These are phyloP conservation scores for Ochropleura plecta DNA, from an alignment of 2,888 invertebrate species.

Conservation along the genomic window DNA sequence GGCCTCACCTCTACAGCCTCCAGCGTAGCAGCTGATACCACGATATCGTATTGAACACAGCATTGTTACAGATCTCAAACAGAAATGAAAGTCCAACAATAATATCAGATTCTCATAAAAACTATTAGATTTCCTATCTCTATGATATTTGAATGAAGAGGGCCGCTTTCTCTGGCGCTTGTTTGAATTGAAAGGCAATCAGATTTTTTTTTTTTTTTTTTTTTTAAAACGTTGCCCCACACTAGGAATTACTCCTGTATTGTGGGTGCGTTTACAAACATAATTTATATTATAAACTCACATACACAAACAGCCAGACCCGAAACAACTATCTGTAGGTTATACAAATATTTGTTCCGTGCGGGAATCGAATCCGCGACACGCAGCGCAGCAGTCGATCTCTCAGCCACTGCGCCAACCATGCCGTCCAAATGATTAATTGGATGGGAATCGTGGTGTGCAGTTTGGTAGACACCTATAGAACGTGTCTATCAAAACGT, in stretches of 20 bases:
- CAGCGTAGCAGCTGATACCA: constrained; percentile 60
- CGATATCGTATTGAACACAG: constrained; percentile 61
- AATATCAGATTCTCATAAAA: constrained; percentile 61
- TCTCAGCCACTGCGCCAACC: too few species aligned
- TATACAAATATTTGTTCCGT: too few species aligned
- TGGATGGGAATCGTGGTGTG: constrained; percentile 10
- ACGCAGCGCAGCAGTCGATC: too few species aligned
- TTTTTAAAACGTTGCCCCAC: too few species aligned
- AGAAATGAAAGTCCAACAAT: constrained; percentile 66
- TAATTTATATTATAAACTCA: too few species aligned
- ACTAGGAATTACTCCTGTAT: too few species aligned
- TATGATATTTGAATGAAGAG: constrained; percentile 58
- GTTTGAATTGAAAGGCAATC: constrained; percentile 42
- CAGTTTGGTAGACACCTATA: neutral
- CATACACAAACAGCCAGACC: too few species aligned
- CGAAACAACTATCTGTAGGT: too few species aligned
- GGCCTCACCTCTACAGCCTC: constrained; percentile 28
- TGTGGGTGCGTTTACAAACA: too few species aligned
- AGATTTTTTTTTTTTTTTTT: too few species aligned
- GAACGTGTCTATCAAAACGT: neutral
- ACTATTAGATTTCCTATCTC: constrained; percentile 55
- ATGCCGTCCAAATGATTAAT: too few species aligned
- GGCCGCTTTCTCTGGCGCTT: constrained; percentile 47
- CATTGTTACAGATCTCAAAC: constrained; percentile 63
- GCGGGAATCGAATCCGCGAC: too few species aligned